Percentiles rank a stretch among this genome's conserved stretches.
Evolutionary conservation across 1,140 invertebrate genomes (phyloP).

Genomic region (Danaus melanippus): DNA sequence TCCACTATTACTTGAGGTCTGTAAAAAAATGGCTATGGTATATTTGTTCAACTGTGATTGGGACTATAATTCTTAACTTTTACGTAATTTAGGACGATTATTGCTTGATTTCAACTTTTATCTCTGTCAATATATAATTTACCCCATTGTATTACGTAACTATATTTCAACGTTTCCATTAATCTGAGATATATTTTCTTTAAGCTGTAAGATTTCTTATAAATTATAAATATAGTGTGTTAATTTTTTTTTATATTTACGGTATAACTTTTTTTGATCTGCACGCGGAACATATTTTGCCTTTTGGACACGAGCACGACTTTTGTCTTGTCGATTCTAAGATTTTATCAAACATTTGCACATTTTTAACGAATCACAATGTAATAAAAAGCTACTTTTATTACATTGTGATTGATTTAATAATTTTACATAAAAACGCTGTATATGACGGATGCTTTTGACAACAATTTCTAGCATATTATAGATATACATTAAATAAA

Average conservation of each 20-base stretch:
- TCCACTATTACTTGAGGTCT: constrained; percentile 23
- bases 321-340: constrained; percentile 12
- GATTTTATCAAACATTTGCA: constrained; percentile 22
- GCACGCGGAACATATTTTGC: constrained; percentile 20
- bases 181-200: no score
- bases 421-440: background rate
- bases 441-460: no score
- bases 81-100: no score
- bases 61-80: no score
- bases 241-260: constrained; percentile 4
- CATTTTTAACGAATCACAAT: constrained; percentile 7
- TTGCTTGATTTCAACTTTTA: no score
- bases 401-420: background rate
- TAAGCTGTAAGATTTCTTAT: background rate
- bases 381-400: background rate
- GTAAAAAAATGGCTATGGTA: constrained; percentile 9
- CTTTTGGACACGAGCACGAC: constrained; percentile 18
- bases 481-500: no score
- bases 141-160: no score
- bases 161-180: no score
- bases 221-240: background rate
- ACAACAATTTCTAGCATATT: no score
- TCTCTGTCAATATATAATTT: no score
- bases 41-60: no score
- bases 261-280: constrained; percentile 13